Evolutionary conservation across 2,888 invertebrate species (phyloP), one percentile per base, ranked within the genome.

Genomic region (Brassicogethes aeneus): DNA sequence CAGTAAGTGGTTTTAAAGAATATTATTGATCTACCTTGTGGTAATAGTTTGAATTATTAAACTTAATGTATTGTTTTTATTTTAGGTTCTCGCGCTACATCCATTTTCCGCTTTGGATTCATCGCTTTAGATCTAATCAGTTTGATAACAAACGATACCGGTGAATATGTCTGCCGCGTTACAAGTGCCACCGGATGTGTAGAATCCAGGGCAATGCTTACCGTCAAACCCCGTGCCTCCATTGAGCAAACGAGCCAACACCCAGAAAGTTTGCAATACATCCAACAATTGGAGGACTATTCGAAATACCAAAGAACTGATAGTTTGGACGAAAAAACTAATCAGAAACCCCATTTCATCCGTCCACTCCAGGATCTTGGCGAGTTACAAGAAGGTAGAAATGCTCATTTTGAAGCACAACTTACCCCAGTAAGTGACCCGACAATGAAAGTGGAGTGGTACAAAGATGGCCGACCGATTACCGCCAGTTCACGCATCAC

Each of bases 401-500:
- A 90, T 68, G 91, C 89, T 52, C 92, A 93, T 66, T 92, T 93
- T 57, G 93, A 93, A 73, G 93, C 85, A 44, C 91, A 92, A 69
- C 74, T 93, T 34, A 88, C 85, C 46, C 93, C 93, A 44, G 90
- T 92, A 39, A 90, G 89, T 60, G 93, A 93, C 65, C 87, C 92
- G 40, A 87, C 86, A 34, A 91, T 93, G 90, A 83, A 85, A 72
- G 89, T 91, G 62, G 91, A 93, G 71, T 93, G 92, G 92, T 90
- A 87, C 73, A 91, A 90, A 73, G 90, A 90, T 77, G 95, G 94
- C 54, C 80, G 84, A 68, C 83, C 94, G 16, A 87, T 99, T 61
- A 93, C 92, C 72, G 92, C 93, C 65, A 95, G 96, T 73, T 93
- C 94, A 68, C 83, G 95, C 73, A 94, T 93, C 73, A 90, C 90